Base-by-base conservation (phyloP, 2,113 vertebrate species). In the Siphamia tubifer region DNA sequence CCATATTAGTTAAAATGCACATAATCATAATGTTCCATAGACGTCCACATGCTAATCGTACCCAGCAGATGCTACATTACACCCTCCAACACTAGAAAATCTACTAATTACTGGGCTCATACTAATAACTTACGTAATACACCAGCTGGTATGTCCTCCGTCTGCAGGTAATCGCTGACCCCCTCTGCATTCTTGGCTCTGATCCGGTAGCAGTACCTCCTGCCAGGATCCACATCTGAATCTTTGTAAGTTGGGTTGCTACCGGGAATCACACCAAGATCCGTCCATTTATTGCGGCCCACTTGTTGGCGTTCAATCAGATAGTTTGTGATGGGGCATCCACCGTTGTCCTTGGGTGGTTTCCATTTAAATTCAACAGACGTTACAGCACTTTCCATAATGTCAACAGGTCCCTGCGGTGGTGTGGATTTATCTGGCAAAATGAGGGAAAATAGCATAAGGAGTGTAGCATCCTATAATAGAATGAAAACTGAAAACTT, bases 181-280 rank as follows among this genome's bases (percentile, higher is more conserved):
- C 96, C 96, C 73, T 96, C 95, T 0, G 86, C 77, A 3, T 89
- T 96, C 73, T 91, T 83, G 0, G 96, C 95, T 75, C 81, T 90
- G 77, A 97, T 93, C 1, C 92, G 91, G 90, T 96, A 97, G 79
- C 87, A 77, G 66, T 96, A 98, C 79, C 90, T 95, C 56, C 30
- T 81, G 47, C 94, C 95, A 30, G 71, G 89, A 27, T 95, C 92
- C 51, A 95, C 92, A 13, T 84, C 81, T 54, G 79, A 76, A 0
- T 92, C 94, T 1, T 85, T 94, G 87, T 94, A 96, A 65, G 64
- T 84, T 3, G 87, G 82, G 24, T 70, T 81, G 75, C 70, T 85
- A 1, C 73, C 78, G 0, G 83, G 65, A 31, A 85, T 52, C 64
- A 95, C 91, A 13, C 94, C 94, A 16, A 95, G 64, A 25, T 81